Base-by-base conservation (phyloP, 2,797 vertebrate genomes). In the Pelobates cultripes region DNA sequence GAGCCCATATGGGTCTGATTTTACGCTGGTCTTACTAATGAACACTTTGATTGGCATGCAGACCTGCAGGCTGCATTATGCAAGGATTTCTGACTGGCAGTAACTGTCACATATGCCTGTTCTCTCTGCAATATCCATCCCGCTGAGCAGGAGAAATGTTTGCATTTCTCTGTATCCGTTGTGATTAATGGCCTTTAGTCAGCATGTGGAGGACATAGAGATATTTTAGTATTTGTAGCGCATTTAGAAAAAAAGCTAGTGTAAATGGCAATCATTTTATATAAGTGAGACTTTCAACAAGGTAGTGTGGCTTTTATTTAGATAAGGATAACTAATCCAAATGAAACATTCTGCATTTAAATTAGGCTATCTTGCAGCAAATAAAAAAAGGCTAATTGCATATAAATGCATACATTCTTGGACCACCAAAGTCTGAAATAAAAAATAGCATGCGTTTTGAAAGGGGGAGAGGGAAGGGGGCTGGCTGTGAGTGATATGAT, bases 1-100 rank as follows among this genome's bases (percentile, higher is more conserved):
- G 13, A 77, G 69, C 74, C 80, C 80, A 82, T 73, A 82, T 82
- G 80, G 42, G 53, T 42, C n/a, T 67, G 69, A 82, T 82, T 82
- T 67, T 66, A 43, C 60, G 47, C 57, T 72, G 57, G 51, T 44
- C 63, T 75, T 57, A 45, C 45, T 82, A 77, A 82, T 82, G 80
- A 82, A 77, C 69, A 60, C 69, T 77, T 77, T 77, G 80, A 82
- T 82, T 82, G 80, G 74, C 80, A 82, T 43, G 43, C 43, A 43
- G 60, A 51, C 41, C 60, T 64, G 74, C 74, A 76, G 70, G 74
- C 69, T 12, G 60, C 45, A 57, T 57, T 77, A 77, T 72, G 47
- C 60, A 77, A 77, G 55, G 47, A 72, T 41, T 41, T 69, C 66
- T 81, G 73, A 81, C 51, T 75, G 79, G 79, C 79, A 81, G 72